Evolutionary conservation across 2,113 vertebrate genomes (phyloP).

Genomic region (Anas platyrhynchos): DNA sequence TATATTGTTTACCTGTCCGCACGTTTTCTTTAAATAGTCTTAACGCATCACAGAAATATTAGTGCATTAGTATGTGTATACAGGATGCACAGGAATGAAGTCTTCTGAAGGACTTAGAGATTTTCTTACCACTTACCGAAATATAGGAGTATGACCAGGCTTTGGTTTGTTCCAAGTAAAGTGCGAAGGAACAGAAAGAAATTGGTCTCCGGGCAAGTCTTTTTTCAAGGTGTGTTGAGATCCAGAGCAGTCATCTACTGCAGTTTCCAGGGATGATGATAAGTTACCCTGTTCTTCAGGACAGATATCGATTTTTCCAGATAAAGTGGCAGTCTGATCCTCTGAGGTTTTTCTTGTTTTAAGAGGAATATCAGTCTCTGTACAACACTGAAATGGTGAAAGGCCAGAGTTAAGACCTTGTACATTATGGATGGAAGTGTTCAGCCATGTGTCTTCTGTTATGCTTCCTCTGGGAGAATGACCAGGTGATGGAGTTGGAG

Average conservation of each 20-base stretch:
- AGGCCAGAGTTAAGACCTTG: slow-evolving; percentile 79
- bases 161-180: slow-evolving; percentile 99
- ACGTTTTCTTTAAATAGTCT: not conserved
- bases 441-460: slow-evolving; percentile 95
- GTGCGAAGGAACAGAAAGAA: slow-evolving; percentile 96
- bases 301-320: slow-evolving; percentile 88
- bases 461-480: slow-evolving; percentile 94
- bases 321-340: slow-evolving; percentile 87
- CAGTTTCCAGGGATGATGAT: slow-evolving; percentile 88
- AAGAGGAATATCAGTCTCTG: slow-evolving; percentile 93
- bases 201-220: slow-evolving; percentile 92
- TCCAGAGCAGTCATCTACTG: slow-evolving; percentile 85
- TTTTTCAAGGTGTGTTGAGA: slow-evolving; percentile 90
- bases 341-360: slow-evolving; percentile 98
- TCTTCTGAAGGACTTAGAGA: not conserved
- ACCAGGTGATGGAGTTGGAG: slow-evolving; percentile 92
- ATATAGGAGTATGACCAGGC: slow-evolving; percentile 95
- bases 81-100: not conserved
- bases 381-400: slow-evolving; percentile 91
- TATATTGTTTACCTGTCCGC: not conserved
- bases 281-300: slow-evolving; percentile 89
- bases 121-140: slow-evolving; percentile 85
- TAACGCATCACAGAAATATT: not conserved
- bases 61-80: not conserved
- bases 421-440: slow-evolving; percentile 78